Evolutionary conservation across 2,113 vertebrate genomes (phyloP), one percentile per base, ranked within the genome.

Genomic region (Australoheros scitulus): DNA sequence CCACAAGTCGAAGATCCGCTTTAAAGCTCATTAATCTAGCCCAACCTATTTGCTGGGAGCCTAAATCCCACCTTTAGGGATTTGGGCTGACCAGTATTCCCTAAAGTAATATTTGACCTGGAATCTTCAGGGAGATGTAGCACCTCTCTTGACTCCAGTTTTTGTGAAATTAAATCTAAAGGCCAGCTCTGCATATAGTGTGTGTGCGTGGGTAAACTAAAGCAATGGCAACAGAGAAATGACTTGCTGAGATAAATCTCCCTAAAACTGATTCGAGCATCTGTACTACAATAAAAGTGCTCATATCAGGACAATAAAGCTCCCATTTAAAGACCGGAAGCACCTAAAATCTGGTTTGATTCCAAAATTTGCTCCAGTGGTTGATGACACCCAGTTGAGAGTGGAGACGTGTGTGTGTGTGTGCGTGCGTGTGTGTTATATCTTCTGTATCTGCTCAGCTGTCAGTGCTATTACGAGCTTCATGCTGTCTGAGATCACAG

Each of bases 21-120:
- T 88, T 90, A 93, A 92, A 93, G 83, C 87, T 93, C 89, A 92
- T 93, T 93, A 93, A 92, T 93, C 92, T 79, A 79, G 77, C 83
- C 76, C 81, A 82, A 77, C 83, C 84, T 86, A 77, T 92, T 92
- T 24, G 24, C 60, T 57, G 81, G 76, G 63, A 59, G 61, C 5
- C 89, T 91, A 85, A 36, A 7, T 41, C 82, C 92, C 89, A 92
- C 89, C 85, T 56, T 75, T 56, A 11, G 88, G 84, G 91, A 88
- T 87, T 87, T 86, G 65, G 84, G 24, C 85, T 76, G 77, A 88
- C 91, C 81, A 83, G 85, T 83, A 88, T 93, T 90, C 92, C 88
- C 87, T 76, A 15, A 84, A 70, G 87, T 57, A 87, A 85, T 76
- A 86, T 79, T 87, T 80, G 84, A 90, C 78, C 24, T 74, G 22